Base-by-base conservation (phyloP, 2,113 vertebrate genomes). In the Misgurnus anguillicaudatus region DNA sequence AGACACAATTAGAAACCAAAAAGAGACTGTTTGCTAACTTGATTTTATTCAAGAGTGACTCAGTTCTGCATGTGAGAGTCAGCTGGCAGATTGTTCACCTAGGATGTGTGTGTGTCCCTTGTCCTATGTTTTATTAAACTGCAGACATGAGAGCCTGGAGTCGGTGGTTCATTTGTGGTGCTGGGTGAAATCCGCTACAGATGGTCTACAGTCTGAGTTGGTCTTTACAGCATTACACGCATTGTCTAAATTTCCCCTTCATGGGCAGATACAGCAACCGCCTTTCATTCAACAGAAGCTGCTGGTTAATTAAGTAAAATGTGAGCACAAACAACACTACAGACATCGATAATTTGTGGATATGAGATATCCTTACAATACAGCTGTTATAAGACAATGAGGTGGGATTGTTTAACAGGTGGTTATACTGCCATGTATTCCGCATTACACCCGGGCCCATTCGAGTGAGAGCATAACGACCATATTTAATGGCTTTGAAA, bases 401-500 rank as follows among this genome's bases (percentile, higher is more conserved):
- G 16, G 60, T 14, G 9, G 14, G 42, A 75, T 8, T 62, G 60
- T 62, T 42, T 51, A 13, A 64, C 42, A 31, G 47, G 73, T 39
- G 73, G 31, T 53, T 39, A 64, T 24, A 51, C 61, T 64, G 17
- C 64, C 64, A 39, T 42, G 38, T 55, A 73, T 60, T 58, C 70
- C 14, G 70, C 38, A 60, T 73, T 73, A 63, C 9, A 48, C 17
- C 45, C 51, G 24, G 61, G 17, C 4, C 48, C 9, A 66, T 72
- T 77, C 78, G 77, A 41, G 57, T 62, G 24, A 70, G n/a, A 60
- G 42, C 41, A 67, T 65, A 21, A 13, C 17, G 24, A 70, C 57
- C 58, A 74, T 75, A 80, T 80, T 78, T 70, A 80, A 79, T 66
- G 68, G 39, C 68, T 82, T 79, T 72, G 68, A 48, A 10, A 45